Conservation (phyloP, 2,888 invertebrate genomes). For the Euplexia lucipara region DNA sequence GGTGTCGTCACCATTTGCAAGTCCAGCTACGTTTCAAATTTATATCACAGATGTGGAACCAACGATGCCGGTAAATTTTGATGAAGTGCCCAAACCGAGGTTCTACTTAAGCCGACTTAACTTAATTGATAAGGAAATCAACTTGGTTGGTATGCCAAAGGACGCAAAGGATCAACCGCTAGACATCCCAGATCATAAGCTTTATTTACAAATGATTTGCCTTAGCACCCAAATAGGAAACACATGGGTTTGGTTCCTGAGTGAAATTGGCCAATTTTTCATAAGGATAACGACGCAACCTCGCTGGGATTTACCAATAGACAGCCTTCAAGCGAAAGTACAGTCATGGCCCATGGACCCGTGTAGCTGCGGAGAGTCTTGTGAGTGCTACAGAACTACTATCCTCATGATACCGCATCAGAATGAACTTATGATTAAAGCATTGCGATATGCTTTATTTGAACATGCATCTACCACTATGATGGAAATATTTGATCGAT, state of each 20-base stretch:
- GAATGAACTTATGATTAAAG: constrained; percentile 84
- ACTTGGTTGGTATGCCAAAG: constrained; percentile 75
- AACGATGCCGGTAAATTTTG: constrained; percentile 75
- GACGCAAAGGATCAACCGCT: constrained; percentile 80
- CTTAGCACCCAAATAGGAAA: constrained; percentile 81
- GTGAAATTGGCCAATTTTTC: constrained; percentile 84
- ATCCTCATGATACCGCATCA: constrained; percentile 81
- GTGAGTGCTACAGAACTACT: constrained; percentile 84
- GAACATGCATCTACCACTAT: constrained; percentile 83
- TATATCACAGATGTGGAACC: constrained; percentile 83
- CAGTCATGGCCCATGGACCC: constrained; percentile 82
- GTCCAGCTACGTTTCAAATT: constrained; percentile 71
- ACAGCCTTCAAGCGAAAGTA: constrained; percentile 79
- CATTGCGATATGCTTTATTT: constrained; percentile 81
- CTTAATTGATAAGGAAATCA: constrained; percentile 81
- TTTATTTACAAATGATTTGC: constrained; percentile 83
- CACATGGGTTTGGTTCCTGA: constrained; percentile 86
- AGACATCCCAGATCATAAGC: constrained; percentile 77
- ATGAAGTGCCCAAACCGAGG: constrained; percentile 69
- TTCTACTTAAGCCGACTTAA: constrained; percentile 81
- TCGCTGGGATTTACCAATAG: constrained; percentile 83
- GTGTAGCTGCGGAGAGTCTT: constrained; percentile 84
- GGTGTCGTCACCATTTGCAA: constrained; percentile 80
- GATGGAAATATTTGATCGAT: constrained; percentile 81
- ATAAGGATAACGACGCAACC: constrained; percentile 83